Evolutionary conservation across 2,888 invertebrate species (phyloP), one percentile per base, ranked within the genome.

Genomic region (Dione vanillae): DNA sequence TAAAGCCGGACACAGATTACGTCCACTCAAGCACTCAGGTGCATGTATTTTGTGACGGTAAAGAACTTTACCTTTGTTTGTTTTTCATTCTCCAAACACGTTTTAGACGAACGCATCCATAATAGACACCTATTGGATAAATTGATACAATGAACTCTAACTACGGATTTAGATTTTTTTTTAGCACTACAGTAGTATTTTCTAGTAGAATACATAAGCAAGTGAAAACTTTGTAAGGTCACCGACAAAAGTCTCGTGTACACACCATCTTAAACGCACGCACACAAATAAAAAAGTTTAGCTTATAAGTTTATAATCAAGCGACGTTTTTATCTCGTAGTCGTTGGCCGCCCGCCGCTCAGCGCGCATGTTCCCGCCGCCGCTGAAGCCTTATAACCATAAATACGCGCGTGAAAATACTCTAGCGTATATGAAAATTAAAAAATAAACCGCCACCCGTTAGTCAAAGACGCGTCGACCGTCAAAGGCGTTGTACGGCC

Each of bases 241-340:
- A 86, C 83, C 82, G 83, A 87, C 86, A 87, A 90, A 83, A 91
- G 87, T 89, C 88, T 85, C 83, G 79, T 80, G 79, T 80, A 82
- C 89, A 87, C 90, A 90, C 87, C 78, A 82, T 80, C 82, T 83
- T 82, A 82, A 82, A 81, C 82, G 79, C 85, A 90, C 91, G 85
- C 92, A 92, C 92, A 91, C 91, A 77, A 80, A 85, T 80, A 86
- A 89, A 92, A 90, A 93, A 91, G 78, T 89, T 91, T 89, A 92
- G 90, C 92, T 92, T 90, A 92, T 92, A 92, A 92, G 91, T 92
- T 93, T 92, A 92, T 92, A 93, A 92, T 92, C 90, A 92, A 91
- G 87, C 89, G 86, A 84, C 87, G 92, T 92, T 92, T 92, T 92
- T 93, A 93, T 93, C 92, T 91, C 86, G 91, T 92, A 93, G 93